Base-by-base conservation (phyloP, 1,140 invertebrate species). In the Macrocentrus cingulum region DNA sequence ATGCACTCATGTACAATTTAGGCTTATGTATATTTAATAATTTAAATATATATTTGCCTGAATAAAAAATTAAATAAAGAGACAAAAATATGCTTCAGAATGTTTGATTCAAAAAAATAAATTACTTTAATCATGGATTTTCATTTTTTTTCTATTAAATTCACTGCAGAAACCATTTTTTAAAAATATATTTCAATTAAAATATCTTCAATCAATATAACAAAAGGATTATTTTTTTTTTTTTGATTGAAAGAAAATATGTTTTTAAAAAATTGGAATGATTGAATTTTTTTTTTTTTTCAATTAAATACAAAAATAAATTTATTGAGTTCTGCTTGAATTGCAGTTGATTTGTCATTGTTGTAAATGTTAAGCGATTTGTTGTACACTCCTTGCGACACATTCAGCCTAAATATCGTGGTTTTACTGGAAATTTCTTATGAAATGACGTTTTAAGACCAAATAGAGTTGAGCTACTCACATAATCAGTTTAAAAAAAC, bases 381-480 rank as follows among this genome's bases (percentile, higher is more conserved):
- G n/a, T n/a, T n/a, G n/a, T n/a, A n/a, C n/a, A n/a, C n/a, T 63
- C 71, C 36, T 55, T 68, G 37, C 64, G 71, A 45, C 69, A 72
- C 39, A 57, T 68, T 29, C 54, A 63, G 39, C 68, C 68, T n/a
- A 71, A 70, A n/a, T n/a, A n/a, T n/a, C n/a, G n/a, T n/a, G n/a
- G n/a, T n/a, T n/a, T n/a, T n/a, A n/a, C n/a, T n/a, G n/a, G n/a
- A n/a, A n/a, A n/a, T n/a, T n/a, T n/a, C n/a, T n/a, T n/a, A n/a
- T n/a, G n/a, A n/a, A 66, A 22, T 58, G 68, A 34, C 63, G 53
- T 45, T 72, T 72, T 51, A 72, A 72, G 55, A 72, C 70, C 2
- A 72, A 71, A 50, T 72, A 69, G 69, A 72, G 71, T 42, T 56
- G 63, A 48, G 69, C 71, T 4, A 72, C 71, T 25, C 71, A 72